Evolutionary conservation across 2,797 vertebrate genomes (phyloP), one percentile per base, ranked within the genome.

Genomic region (Balearica regulorum): DNA sequence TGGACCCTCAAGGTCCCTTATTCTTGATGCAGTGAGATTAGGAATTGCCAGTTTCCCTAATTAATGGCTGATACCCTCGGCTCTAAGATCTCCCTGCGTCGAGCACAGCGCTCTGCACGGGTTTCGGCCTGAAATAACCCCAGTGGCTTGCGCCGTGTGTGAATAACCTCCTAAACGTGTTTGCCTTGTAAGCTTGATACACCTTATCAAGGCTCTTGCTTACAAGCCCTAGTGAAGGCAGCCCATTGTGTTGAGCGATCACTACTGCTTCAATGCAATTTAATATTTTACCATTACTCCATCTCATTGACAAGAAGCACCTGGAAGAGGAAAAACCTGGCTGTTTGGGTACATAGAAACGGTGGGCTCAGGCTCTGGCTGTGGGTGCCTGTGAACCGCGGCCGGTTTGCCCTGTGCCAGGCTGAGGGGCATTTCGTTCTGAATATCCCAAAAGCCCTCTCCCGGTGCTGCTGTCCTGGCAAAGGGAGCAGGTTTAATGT

Each of bases 31-130:
- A 13, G 43, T 29, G 80, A 76, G 46, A 76, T 37, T 33, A 37
- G 68, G 49, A 68, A 25, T 48, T 35, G 22, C n/a, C 54, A 8
- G 2, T 73, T 89, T 77, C 69, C 68, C 33, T 57, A 46, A 72
- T 51, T 46, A 54, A 33, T 1, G 7, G 11, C 7, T 10, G 64
- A n/a, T 62, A 28, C 48, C 64, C 25, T 81, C 21, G 16, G 58
- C 62, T 64, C 66, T 1, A 16, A 54, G 70, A 37, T 39, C 43
- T 44, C 37, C 13, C 5, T 12, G 33, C 1, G 3, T 37, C 24
- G 44, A 7, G 48, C 61, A 37, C 16, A 9, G 5, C 0, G 6
- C 66, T 54, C 46, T 6, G 33, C 31, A 3, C 0, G 0, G 25
- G 8, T 46, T 55, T 83, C 6, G 3, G 61, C 71, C 87, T 65